Evolutionary conservation across 2,797 vertebrate genomes (phyloP), one percentile per base, ranked within the genome.

Genomic region (Coccyzus lansbergi): DNA sequence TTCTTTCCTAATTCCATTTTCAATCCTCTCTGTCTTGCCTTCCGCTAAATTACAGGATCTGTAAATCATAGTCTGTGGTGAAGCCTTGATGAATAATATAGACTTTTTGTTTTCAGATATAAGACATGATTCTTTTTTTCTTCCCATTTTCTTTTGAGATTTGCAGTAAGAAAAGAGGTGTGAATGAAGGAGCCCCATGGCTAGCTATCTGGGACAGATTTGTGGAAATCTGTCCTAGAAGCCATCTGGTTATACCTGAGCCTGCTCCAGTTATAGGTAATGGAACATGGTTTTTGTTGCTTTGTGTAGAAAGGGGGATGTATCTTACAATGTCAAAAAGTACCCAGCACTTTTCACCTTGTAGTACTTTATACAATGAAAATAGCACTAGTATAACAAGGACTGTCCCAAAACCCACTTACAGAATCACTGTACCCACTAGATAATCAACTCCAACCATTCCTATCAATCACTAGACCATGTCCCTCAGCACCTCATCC

Each of bases 61-160:
- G 3, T 78, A 69, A 72, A 40, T 56, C 12, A 21, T 36, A 3
- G 59, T 51, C 3, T 53, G 15, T 56, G 44, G 5, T 48, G 31
- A 51, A n/a, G 26, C 63, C 42, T 46, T 79, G 15, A 82, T 88
- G 29, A 88, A 81, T 78, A 78, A 72, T 33, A 58, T 28, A 88
- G 28, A 26, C 5, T 63, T 55, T 46, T 63, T 92, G 24, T 10
- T 65, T 17, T 67, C 65, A 87, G 56, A 69, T 9, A 31, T 1
- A 5, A 62, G 25, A 18, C 9, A 24, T 48, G 46, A 22, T 29
- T 29, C 9, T 38, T 38, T 38, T 6, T 31, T 46, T 33, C 31
- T 31, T 15, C 42, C 7, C 21, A 10, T 26, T 36, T 34, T 36
- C 62, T 46, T 44, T 69, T 42, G 21, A 36, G 16, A 4, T 33